Conservation (phyloP, 2,113 vertebrate genomes). For the Anguilla japonica region DNA sequence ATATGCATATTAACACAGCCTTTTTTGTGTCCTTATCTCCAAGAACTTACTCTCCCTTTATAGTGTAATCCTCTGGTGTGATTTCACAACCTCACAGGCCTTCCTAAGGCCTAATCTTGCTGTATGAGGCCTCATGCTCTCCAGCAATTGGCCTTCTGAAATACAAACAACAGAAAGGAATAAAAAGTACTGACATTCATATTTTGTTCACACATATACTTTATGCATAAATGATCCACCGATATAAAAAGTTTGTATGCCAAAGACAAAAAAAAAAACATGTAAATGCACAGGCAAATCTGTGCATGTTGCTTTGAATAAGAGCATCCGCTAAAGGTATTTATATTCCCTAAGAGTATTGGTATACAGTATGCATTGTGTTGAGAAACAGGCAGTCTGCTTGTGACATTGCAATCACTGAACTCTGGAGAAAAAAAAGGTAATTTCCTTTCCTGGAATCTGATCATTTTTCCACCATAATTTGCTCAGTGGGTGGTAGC, state of each 20-base stretch:
- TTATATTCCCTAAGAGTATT: not conserved
- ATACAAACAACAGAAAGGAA: not conserved
- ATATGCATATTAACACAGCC: not conserved
- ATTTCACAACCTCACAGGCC: not conserved
- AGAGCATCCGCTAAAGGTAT: too few relatives aligned
- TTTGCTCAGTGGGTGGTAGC: not conserved
- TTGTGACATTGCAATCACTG: not conserved
- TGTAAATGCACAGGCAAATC: too few relatives aligned
- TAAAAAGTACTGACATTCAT: not conserved
- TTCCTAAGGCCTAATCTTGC: not conserved
- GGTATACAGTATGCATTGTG: not conserved
- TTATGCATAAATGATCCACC: not conserved
- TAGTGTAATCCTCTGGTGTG: not conserved
- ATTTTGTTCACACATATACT: not conserved
- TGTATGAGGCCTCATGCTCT: not conserved
- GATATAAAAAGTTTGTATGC: too few relatives aligned
- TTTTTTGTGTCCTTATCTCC: not conserved
- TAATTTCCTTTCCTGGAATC: not conserved
- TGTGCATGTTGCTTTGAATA: too few relatives aligned
- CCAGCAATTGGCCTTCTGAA: not conserved
- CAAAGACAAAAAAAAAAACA: too few relatives aligned
- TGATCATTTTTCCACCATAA: not conserved
- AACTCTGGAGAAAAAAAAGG: not conserved
- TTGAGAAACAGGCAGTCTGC: not conserved
- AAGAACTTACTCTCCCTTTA: not conserved